phyloP scores from a whole-genome alignment of 2,888 invertebrate species.

The Tetramorium bicarinatum region DNA sequence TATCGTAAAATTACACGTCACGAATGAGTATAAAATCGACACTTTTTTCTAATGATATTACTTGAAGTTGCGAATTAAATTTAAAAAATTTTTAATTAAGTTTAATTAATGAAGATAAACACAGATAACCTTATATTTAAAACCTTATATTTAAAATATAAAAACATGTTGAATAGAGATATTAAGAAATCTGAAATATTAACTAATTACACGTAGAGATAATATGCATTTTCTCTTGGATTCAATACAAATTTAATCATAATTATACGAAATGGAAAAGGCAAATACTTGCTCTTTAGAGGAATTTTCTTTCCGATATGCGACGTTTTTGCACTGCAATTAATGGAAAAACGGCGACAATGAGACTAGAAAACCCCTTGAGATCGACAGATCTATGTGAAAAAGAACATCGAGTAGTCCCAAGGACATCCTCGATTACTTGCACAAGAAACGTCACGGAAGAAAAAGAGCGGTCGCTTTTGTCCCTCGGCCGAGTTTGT shows the following conservation, averaged over 20 bases:
- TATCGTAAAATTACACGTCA: neutral
- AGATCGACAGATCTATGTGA: conserved; percentile 30
- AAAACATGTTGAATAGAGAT: neutral
- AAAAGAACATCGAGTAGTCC: conserved; percentile 48
- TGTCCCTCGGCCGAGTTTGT: conserved; percentile 47
- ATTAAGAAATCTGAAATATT: neutral
- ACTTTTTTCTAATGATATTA: neutral
- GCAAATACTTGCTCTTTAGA: neutral
- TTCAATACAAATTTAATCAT: neutral
- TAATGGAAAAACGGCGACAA: conserved; percentile 43
- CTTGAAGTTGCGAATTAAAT: neutral
- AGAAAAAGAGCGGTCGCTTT: conserved; percentile 48
- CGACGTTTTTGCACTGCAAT: conserved; percentile 42
- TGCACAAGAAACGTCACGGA: conserved; percentile 52
- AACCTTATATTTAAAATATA: neutral
- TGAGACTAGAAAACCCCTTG: neutral
- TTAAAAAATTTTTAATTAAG: neutral
- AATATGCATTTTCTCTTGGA: neutral
- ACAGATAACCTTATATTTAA: neutral
- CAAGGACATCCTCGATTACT: conserved; percentile 52
- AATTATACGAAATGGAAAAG: neutral
- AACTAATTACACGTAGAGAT: neutral
- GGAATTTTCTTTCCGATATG: conserved; percentile 31
- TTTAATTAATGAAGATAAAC: neutral
- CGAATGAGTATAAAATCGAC: neutral